A percentile compares a stretch with the other conserved stretches of the same genome.
phyloP scores from a whole-genome alignment of 2,797 vertebrate species.

The Hippoglossus hippoglossus region DNA sequence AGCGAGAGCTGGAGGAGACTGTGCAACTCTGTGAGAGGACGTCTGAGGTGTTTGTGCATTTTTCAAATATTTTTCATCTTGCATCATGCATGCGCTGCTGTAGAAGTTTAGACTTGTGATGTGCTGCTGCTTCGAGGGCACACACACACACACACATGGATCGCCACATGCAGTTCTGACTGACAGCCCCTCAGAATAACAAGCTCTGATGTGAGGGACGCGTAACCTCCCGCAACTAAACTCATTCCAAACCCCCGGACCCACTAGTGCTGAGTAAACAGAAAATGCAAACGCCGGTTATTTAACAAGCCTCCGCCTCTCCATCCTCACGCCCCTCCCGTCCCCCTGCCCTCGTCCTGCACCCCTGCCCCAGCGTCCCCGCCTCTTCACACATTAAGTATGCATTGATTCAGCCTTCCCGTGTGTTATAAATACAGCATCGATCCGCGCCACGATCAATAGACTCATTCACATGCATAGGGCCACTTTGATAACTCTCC shows the following conservation, averaged over 20 bases:
- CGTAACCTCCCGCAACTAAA: slow-evolving; percentile 54
- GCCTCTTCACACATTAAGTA: slow-evolving; percentile 86
- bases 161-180: slow-evolving; percentile 56
- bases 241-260: slow-evolving; percentile 58
- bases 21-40: slow-evolving; percentile 6
- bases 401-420: slow-evolving; percentile 85
- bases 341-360: slow-evolving; percentile 71
- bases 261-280: slow-evolving; percentile 79
- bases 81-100: slow-evolving; percentile 1
- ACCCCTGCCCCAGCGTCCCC: slow-evolving; percentile 71
- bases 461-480: slow-evolving; percentile 93
- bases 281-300: slow-evolving; percentile 76
- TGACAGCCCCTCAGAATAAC: slow-evolving; percentile 76
- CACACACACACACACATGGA: background rate
- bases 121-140: slow-evolving; percentile 40
- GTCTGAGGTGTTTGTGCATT: slow-evolving; percentile 1
- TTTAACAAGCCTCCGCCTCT: slow-evolving; percentile 74
- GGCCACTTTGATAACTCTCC: slow-evolving; percentile 88
- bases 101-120: slow-evolving; percentile 36
- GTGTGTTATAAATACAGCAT: slow-evolving; percentile 89
- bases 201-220: slow-evolving; percentile 67
- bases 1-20: background rate
- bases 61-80: slow-evolving; percentile 26
- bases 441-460: slow-evolving; percentile 87
- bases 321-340: slow-evolving; percentile 52